Base-by-base conservation (phyloP, 2,113 vertebrate genomes). In the Rattus rattus region DNA sequence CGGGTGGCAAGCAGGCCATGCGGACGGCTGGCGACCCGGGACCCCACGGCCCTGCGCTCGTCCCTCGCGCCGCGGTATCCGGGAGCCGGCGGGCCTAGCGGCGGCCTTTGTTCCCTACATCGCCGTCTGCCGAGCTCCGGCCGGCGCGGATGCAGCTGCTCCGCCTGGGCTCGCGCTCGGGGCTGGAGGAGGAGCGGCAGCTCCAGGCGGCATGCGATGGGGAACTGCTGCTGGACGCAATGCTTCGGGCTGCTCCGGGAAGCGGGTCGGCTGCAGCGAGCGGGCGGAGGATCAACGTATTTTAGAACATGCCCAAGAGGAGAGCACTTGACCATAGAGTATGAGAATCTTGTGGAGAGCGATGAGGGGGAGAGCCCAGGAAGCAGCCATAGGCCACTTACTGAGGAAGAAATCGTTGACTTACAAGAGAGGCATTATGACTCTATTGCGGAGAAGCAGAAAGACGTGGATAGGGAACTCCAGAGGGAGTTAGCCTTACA, bases 401-500 rank as follows among this genome's bases (percentile, higher is more conserved):
- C 98, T 20, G 99, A 99, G 85, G 99, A 99, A 97, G 99, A 99
- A 99, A 99, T 99, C 85, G 96, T 97, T 84, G 98, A 99, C 98
- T 98, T 99, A 92, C 99, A 97, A 94, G 99, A 99, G 5, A 99
- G 99, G 36, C 98, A 98, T 96, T 99, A 99, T 28, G 97, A 99
- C 92, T 99, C 99, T 39, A 99, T 99, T 97, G 98, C 99, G 79
- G 99, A 99, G 96, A 99, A 99, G 83, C 99, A 99, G 98, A 98
- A 97, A 90, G 95, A 98, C 63, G 98, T 99, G 22, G 99, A 99
- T 98, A 97, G 98, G 96, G 99, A 99, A 96, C 98, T 99, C 85
- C 99, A 99, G 76, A 98, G 98, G 7, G 99, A 99, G 99, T 99
- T 99, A 99, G 99, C 99, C 99, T 99, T 99, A 99, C 99, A 99